A percentile compares a stretch with the other conserved stretches of the same genome.
phyloP scores from a whole-genome alignment of 2,113 vertebrate genomes.

The Suncus etruscus region DNA sequence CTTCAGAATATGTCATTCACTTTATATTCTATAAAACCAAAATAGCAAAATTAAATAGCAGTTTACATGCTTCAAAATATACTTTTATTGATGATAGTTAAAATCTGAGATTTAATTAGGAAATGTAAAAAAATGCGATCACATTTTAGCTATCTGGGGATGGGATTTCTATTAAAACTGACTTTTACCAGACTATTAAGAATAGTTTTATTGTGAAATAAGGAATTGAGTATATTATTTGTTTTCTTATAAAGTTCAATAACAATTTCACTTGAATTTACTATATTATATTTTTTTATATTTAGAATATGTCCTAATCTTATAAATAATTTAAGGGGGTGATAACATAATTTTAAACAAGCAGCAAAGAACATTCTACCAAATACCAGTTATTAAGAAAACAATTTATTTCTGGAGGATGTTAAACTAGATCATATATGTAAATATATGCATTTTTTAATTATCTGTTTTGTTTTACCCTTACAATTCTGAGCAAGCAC shows the following conservation, averaged over 20 bases:
- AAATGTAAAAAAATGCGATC: background rate
- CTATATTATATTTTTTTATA: background rate
- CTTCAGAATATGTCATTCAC: background rate
- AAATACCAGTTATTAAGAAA: background rate
- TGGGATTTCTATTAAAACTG: background rate
- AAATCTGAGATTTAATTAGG: background rate
- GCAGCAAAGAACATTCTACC: background rate
- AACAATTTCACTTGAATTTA: slow-evolving; percentile 18
- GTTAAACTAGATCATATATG: background rate
- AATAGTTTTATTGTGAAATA: background rate
- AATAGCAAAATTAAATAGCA: background rate
- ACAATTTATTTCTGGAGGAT: background rate
- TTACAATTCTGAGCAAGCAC: background rate
- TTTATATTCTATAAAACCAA: background rate
- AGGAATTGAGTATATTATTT: background rate
- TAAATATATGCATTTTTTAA: too few relatives aligned
- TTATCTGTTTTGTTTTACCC: background rate
- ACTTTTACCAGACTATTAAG: background rate
- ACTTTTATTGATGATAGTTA: background rate
- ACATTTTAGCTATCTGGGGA: background rate
- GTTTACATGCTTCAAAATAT: background rate
- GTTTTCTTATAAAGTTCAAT: background rate
- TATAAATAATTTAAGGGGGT: background rate
- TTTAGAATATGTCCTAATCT: background rate
- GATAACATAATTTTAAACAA: background rate